phyloP scores from a whole-genome alignment of 2,797 vertebrate species.

The Ptychobarbus kaznakovi region DNA sequence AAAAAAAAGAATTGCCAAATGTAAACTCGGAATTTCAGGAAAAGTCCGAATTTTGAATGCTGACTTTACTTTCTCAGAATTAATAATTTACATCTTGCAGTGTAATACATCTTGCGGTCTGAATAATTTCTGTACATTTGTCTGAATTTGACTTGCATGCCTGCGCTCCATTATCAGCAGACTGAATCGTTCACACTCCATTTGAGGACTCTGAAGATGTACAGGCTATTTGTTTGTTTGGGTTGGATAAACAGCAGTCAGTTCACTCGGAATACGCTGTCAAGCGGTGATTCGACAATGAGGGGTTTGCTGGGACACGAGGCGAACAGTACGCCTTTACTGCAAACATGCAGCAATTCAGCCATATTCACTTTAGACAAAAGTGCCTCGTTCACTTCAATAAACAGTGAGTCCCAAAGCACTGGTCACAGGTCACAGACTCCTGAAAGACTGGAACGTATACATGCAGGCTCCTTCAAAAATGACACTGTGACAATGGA shows the following conservation, averaged over 20 bases:
- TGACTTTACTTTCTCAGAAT: background rate
- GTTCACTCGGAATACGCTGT: slow-evolving; percentile 65
- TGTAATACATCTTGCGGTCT: background rate
- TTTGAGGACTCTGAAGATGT: slow-evolving; percentile 57
- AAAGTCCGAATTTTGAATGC: no score
- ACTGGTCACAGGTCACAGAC: slow-evolving; percentile 47
- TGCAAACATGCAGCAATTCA: slow-evolving; percentile 63
- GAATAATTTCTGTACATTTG: slow-evolving; percentile 24
- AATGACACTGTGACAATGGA: background rate
- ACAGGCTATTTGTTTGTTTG: slow-evolving; percentile 59
- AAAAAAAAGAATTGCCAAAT: background rate
- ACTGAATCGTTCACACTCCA: slow-evolving; percentile 60
- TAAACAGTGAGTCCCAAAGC: slow-evolving; percentile 40
- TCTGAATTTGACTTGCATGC: slow-evolving; percentile 52
- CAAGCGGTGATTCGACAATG: slow-evolving; percentile 74
- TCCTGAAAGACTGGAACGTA: background rate
- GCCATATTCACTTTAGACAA: slow-evolving; percentile 55
- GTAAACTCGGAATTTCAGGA: background rate
- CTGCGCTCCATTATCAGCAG: slow-evolving; percentile 56
- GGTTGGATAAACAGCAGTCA: slow-evolving; percentile 70
- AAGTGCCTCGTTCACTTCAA: slow-evolving; percentile 19
- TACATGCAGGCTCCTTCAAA: background rate
- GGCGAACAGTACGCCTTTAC: slow-evolving; percentile 50
- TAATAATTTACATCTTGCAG: background rate
- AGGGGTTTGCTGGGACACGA: slow-evolving; percentile 70